Evolutionary conservation across 2,888 invertebrate species (phyloP).

Genomic region (Halictus ligatus): DNA sequence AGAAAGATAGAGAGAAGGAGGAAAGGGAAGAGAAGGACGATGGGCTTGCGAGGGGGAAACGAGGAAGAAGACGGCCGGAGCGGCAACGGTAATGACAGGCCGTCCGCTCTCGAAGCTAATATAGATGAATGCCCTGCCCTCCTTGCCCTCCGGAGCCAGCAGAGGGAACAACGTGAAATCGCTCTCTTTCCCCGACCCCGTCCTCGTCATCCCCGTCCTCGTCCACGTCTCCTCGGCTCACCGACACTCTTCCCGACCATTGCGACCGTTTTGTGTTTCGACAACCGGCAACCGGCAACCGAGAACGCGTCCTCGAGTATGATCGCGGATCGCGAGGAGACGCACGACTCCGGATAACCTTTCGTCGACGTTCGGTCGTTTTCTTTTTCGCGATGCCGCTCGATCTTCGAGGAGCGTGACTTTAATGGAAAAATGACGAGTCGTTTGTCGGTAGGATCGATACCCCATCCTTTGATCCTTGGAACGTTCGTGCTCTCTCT

Average conservation of each 20-base stretch:
- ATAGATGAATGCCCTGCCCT: conserved; percentile 84
- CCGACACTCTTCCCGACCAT: background rate
- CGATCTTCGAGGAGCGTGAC: background rate
- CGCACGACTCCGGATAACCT: background rate
- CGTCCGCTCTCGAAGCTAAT: conserved; percentile 84
- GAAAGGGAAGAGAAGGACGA: conserved; percentile 40
- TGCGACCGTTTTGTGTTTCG: conserved; percentile 4
- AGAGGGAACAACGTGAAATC: conserved; percentile 66
- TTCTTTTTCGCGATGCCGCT: background rate
- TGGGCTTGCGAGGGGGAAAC: conserved; percentile 61
- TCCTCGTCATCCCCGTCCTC: conserved; percentile 19
- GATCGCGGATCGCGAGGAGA: background rate
- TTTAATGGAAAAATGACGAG: background rate
- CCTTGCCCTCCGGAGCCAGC: conserved; percentile 80
- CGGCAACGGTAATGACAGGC: conserved; percentile 84
- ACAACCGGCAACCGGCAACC: background rate
- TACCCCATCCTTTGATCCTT: background rate
- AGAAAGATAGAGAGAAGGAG: conserved; percentile 42
- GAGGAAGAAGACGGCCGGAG: conserved; percentile 68
- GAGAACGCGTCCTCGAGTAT: background rate
- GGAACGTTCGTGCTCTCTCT: background rate
- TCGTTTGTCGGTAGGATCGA: background rate
- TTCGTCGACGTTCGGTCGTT: background rate
- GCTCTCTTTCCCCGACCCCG: conserved; percentile 64
- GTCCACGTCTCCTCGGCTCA: background rate